phyloP scores from a whole-genome alignment of 2,113 vertebrate genomes.

The Brachionichthys hirsutus region DNA sequence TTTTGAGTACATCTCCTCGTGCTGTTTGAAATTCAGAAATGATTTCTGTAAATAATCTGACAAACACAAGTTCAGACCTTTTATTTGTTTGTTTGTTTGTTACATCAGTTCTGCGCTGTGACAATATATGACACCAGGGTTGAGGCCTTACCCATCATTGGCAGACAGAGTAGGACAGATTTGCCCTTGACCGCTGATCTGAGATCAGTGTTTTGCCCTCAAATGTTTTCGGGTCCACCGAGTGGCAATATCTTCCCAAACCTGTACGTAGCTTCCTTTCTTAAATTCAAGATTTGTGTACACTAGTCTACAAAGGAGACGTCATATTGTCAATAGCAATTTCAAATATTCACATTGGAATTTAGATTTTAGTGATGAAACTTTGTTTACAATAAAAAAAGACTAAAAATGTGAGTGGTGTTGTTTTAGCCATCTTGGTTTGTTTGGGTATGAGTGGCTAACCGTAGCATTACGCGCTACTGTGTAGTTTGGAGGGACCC shows the following conservation, averaged over 20 bases:
- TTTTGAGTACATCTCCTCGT: constrained; percentile 58
- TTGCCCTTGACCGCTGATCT: constrained; percentile 41
- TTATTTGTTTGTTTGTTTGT: constrained; percentile 18
- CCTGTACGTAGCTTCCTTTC: constrained; percentile 54
- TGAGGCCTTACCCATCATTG: constrained; percentile 76
- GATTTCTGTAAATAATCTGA: constrained; percentile 51
- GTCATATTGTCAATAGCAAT: constrained; percentile 53
- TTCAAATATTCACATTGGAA: constrained; percentile 55
- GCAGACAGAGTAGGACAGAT: constrained; percentile 54
- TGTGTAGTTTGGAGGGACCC: constrained; percentile 66
- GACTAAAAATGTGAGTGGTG: constrained; percentile 45
- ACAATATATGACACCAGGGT: constrained; percentile 80
- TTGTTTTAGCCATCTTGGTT: constrained; percentile 60
- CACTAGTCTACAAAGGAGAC: constrained; percentile 56
- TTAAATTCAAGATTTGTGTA: constrained; percentile 57
- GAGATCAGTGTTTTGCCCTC: constrained; percentile 47
- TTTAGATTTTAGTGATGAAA: constrained; percentile 55
- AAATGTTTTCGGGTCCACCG: constrained; percentile 26
- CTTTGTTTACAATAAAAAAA: constrained; percentile 47
- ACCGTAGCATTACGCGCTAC: constrained; percentile 57
- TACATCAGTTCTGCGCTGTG: constrained; percentile 73
- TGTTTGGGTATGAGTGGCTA: constrained; percentile 38
- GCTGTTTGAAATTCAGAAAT: constrained; percentile 58
- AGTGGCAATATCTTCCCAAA: constrained; percentile 41
- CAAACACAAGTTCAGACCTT: constrained; percentile 37